Evolutionary conservation across 2,113 vertebrate species (phyloP).

Genomic region (Serinus canaria): DNA sequence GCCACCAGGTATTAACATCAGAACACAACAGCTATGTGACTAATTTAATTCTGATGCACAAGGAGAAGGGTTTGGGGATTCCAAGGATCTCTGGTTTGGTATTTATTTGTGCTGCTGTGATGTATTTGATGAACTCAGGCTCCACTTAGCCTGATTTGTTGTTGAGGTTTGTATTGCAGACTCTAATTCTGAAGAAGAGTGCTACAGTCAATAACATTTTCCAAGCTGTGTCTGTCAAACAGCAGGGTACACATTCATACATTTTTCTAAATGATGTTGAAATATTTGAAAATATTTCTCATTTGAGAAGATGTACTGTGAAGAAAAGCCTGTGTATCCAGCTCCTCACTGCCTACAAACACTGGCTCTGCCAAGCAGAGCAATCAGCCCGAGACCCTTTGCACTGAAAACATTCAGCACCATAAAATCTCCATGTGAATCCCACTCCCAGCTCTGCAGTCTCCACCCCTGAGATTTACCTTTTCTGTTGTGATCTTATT

Average conservation of each 20-base stretch:
- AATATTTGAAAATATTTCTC: background rate
- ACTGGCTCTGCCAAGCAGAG: background rate
- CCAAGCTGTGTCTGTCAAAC: background rate
- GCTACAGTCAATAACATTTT: background rate
- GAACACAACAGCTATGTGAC: background rate
- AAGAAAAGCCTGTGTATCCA: accelerated
- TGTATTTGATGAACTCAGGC: background rate
- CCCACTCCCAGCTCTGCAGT: background rate
- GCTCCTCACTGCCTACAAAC: background rate
- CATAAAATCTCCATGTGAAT: accelerated
- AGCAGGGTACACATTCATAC: background rate
- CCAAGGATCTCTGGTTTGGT: background rate
- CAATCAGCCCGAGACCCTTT: background rate
- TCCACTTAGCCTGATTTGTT: background rate
- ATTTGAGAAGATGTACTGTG: background rate
- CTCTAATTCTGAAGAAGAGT: background rate
- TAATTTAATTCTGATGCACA: background rate
- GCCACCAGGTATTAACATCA: background rate
- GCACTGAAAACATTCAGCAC: background rate
- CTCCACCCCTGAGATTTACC: background rate
- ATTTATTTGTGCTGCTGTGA: background rate
- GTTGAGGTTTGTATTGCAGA: background rate
- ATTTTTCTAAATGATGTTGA: background rate
- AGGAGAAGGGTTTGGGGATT: background rate
- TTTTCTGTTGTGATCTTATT: too few species aligned